Evolutionary conservation across 2,888 invertebrate species (phyloP).

Genomic region (Callimorpha dominula): DNA sequence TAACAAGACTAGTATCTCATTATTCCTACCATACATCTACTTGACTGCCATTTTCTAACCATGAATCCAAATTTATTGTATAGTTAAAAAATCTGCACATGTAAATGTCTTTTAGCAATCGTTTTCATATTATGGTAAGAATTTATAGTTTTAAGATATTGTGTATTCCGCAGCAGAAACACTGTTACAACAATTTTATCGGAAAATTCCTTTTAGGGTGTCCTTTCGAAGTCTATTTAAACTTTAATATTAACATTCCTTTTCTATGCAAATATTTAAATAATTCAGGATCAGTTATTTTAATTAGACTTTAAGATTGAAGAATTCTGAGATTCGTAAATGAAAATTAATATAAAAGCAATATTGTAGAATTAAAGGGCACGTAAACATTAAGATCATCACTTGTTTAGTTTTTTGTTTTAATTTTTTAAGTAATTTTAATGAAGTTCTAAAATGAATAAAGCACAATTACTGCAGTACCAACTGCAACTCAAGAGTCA

Average conservation of each 20-base stretch:
- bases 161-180: conserved; percentile 43
- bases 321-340: not conserved
- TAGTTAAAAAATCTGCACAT: conserved; percentile 25
- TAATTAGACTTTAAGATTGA: not conserved
- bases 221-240: conserved; percentile 31
- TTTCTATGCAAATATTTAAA: conserved; percentile 8
- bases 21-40: not conserved
- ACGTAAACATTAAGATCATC: not conserved
- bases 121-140: conserved; percentile 62
- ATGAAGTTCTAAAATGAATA: too few species aligned
- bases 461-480: too few species aligned
- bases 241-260: conserved; percentile 32
- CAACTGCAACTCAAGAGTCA: too few species aligned
- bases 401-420: not conserved
- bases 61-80: not conserved
- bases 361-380: not conserved
- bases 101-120: conserved; percentile 54
- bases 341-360: not conserved
- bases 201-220: conserved; percentile 31
- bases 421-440: not conserved
- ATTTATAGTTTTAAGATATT: conserved; percentile 68
- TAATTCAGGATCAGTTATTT: not conserved
- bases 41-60: not conserved
- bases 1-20: too few species aligned
- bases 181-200: conserved; percentile 39